phyloP scores from a whole-genome alignment of 2,797 vertebrate species.

The Crenichthys baileyi region DNA sequence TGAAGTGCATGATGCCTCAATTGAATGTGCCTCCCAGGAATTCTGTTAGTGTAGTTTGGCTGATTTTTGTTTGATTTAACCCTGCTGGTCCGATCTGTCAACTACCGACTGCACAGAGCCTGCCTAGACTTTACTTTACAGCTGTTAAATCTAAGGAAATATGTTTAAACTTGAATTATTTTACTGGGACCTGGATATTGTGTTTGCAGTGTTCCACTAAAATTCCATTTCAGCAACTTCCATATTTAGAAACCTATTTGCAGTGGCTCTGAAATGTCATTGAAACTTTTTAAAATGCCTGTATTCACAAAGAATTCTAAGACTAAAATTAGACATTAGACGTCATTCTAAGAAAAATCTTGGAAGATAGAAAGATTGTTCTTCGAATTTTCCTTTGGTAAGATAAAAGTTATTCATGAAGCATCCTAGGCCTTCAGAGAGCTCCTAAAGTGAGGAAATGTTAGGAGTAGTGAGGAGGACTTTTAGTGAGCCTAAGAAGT shows the following conservation, averaged over 20 bases:
- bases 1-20: constrained; percentile 58
- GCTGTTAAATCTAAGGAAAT: not conserved
- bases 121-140: not conserved
- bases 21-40: constrained; percentile 65
- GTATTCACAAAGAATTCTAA: too few relatives aligned
- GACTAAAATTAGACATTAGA: too few relatives aligned
- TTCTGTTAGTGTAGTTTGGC: constrained; percentile 35
- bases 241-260: not conserved
- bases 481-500: too few relatives aligned
- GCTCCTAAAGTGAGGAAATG: too few relatives aligned
- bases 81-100: not conserved
- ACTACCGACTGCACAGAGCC: not conserved
- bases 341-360: too few relatives aligned
- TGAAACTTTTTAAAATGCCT: too few relatives aligned
- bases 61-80: not conserved
- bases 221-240: not conserved
- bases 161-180: not conserved
- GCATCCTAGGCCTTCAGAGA: too few relatives aligned
- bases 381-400: too few relatives aligned
- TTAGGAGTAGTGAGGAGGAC: too few relatives aligned
- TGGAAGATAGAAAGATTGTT: too few relatives aligned
- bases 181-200: not conserved
- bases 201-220: not conserved
- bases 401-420: too few relatives aligned
- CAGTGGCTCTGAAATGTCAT: not conserved